Evolutionary conservation across 2,888 invertebrate genomes (phyloP).

Genomic region (Cheilosia vulpina): DNA sequence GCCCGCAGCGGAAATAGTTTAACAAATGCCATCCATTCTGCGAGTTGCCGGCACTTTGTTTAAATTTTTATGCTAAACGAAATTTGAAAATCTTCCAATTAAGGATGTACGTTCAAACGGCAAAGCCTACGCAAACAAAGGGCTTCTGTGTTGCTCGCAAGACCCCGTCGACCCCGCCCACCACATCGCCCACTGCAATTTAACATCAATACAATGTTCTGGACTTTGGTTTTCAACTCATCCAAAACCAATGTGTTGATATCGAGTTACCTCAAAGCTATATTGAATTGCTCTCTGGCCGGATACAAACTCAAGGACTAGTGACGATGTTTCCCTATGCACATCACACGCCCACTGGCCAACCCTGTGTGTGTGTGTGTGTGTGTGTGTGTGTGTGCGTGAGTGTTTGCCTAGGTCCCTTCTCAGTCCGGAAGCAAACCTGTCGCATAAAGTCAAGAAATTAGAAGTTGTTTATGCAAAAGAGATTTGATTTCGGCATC

Average conservation of each 20-base stretch:
- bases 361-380: conserved; percentile 5
- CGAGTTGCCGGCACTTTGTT: background rate
- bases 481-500: conserved; percentile 68
- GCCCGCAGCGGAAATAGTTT: background rate
- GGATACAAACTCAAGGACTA: conserved; percentile 64
- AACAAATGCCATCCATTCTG: background rate
- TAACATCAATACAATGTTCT: background rate
- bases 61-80: background rate
- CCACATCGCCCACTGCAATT: background rate
- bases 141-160: conserved; percentile 24
- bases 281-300: conserved; percentile 72
- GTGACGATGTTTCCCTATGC: conserved; percentile 56
- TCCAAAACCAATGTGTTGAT: conserved; percentile 69
- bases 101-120: conserved; percentile 14
- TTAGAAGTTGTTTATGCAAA: conserved; percentile 74
- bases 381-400: conserved; percentile 3
- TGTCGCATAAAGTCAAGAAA: conserved; percentile 60
- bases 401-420: conserved; percentile 24
- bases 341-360: conserved; percentile 42
- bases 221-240: conserved; percentile 60
- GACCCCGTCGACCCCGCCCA: background rate
- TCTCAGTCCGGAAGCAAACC: conserved; percentile 26
- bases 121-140: conserved; percentile 40
- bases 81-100: conserved; percentile 39
- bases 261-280: conserved; percentile 72